Evolutionary conservation across 2,888 invertebrate species (phyloP).

Genomic region (Sipha maydis): DNA sequence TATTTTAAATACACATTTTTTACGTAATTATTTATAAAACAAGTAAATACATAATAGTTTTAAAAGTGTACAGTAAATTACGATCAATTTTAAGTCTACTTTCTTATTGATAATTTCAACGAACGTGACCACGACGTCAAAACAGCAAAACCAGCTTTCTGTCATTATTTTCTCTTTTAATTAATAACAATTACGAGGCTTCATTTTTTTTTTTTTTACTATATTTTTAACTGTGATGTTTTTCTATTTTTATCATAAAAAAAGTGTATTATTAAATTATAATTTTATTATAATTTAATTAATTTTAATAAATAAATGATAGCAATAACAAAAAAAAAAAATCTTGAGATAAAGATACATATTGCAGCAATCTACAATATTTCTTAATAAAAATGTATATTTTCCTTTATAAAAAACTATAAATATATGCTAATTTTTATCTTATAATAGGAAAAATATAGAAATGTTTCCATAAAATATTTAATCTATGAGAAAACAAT

Average conservation of each 20-base stretch:
- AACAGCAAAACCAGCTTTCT: neutral
- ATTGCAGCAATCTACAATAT: neutral
- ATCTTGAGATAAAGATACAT: neutral
- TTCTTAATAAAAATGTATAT: neutral
- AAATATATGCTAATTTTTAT: neutral
- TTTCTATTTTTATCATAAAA: neutral
- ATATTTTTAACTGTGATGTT: neutral
- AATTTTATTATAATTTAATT: neutral
- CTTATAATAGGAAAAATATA: neutral
- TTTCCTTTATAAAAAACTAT: neutral
- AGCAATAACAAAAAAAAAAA: neutral
- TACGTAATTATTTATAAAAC: too few relatives aligned
- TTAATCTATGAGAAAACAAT: neutral
- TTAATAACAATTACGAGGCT: neutral
- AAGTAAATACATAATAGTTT: too few relatives aligned
- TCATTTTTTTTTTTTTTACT: neutral
- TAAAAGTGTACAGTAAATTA: neutral
- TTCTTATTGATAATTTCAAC: constrained; percentile 20
- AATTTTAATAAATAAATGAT: neutral
- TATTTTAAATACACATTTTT: too few relatives aligned
- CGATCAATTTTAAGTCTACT: constrained; percentile 14
- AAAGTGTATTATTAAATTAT: neutral
- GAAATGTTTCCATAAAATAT: neutral
- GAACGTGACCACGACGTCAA: neutral
- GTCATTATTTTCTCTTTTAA: constrained; percentile 31